These are phyloP conservation scores for Calliopsis andreniformis DNA, from an alignment of 1,140 invertebrate species.

Conservation along the genomic window DNA sequence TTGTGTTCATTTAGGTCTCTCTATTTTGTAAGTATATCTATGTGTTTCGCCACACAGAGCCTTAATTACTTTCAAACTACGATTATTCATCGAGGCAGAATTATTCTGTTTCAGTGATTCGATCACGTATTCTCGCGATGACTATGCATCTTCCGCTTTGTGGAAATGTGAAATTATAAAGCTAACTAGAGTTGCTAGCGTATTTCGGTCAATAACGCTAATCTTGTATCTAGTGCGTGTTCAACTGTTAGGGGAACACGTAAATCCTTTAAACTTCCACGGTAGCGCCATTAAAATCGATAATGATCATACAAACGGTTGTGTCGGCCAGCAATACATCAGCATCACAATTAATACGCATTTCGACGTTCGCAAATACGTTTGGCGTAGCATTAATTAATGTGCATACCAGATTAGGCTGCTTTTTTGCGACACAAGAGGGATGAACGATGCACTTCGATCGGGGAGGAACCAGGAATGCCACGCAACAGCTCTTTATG, in stretches of 20 bases:
- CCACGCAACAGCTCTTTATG: too few species aligned
- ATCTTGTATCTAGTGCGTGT: slow-evolving; percentile 42
- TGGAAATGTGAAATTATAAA: slow-evolving; percentile 59
- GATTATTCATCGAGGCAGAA: slow-evolving; percentile 4
- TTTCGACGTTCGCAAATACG: slow-evolving; percentile 43
- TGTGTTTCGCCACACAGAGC: too few species aligned
- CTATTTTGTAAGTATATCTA: too few species aligned
- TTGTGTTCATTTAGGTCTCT: too few species aligned
- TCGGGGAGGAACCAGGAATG: too few species aligned
- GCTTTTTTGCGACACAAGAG: neutral
- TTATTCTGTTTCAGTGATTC: slow-evolving; percentile 37
- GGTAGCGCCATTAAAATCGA: slow-evolving; percentile 25
- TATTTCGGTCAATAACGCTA: slow-evolving; percentile 60
- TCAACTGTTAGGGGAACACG: slow-evolving; percentile 15
- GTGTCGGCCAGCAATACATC: slow-evolving; percentile 41
- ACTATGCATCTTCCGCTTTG: slow-evolving; percentile 49
- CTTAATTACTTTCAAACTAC: too few species aligned
- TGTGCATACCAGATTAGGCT: slow-evolving; percentile 28
- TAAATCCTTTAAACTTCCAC: slow-evolving; percentile 54
- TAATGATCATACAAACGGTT: slow-evolving; percentile 45
- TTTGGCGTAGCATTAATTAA: slow-evolving; percentile 22
- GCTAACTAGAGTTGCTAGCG: slow-evolving; percentile 38
- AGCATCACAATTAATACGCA: slow-evolving; percentile 48
- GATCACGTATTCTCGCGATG: slow-evolving; percentile 1
- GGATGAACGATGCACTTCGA: neutral